Evolutionary conservation across 2,888 invertebrate genomes (phyloP).

Genomic region (Campopleginae sp.): DNA sequence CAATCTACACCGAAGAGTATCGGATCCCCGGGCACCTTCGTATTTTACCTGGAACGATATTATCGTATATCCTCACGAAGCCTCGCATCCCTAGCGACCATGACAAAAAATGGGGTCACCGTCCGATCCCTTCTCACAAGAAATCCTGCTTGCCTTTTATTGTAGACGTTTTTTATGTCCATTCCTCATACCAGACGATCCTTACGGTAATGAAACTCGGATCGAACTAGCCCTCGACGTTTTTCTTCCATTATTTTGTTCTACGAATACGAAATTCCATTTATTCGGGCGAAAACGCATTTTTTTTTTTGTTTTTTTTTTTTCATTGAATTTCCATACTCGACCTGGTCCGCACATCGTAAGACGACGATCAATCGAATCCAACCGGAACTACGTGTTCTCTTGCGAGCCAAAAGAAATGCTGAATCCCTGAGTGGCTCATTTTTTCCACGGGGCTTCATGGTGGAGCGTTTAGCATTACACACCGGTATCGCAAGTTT

Average conservation of each 20-base stretch:
- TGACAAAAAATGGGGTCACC: conserved; percentile 63
- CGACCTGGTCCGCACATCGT: background rate
- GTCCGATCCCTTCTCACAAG: conserved; percentile 40
- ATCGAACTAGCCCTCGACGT: background rate
- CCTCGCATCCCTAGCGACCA: conserved; percentile 56
- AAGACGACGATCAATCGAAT: background rate
- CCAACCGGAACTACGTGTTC: background rate
- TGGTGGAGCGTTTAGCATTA: background rate
- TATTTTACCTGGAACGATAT: conserved; percentile 58
- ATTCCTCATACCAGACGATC: conserved; percentile 29
- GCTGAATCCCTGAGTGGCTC: background rate
- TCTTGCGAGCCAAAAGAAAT: background rate
- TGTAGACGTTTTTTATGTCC: conserved; percentile 9
- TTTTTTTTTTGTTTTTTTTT: background rate
- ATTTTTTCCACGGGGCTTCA: background rate
- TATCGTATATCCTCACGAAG: conserved; percentile 48
- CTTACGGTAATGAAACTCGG: conserved; percentile 8
- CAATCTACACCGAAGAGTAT: conserved; percentile 55
- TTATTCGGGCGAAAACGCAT: background rate
- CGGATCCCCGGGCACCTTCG: conserved; percentile 52
- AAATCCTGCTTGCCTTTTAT: conserved; percentile 36
- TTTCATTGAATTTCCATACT: background rate
- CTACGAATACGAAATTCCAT: background rate
- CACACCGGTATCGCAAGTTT: conserved; percentile 5
- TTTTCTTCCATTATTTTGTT: background rate